Evolutionary conservation across 2,113 vertebrate species (phyloP).

Genomic region (Dascyllus trimaculatus): DNA sequence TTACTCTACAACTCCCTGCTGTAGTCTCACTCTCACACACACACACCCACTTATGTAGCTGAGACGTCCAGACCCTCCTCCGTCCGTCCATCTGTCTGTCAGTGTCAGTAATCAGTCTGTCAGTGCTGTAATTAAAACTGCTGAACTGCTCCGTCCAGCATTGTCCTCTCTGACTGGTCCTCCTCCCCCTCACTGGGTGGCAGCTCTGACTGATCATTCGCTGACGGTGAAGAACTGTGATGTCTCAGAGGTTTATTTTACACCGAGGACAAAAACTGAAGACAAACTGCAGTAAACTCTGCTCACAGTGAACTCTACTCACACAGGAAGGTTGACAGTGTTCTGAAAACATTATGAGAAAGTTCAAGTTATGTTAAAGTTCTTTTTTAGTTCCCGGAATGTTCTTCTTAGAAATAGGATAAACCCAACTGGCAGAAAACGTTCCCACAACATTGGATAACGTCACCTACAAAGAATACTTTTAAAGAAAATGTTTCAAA

Average conservation of each 20-base stretch:
- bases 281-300: no score
- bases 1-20: constrained; percentile 27
- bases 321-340: no score
- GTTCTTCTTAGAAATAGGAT: no score
- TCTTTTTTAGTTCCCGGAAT: no score
- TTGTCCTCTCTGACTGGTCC: constrained; percentile 59
- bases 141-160: constrained; percentile 70
- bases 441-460: no score
- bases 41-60: constrained; percentile 49
- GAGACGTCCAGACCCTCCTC: constrained; percentile 70
- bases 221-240: constrained; percentile 39
- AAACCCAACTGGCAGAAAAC: no score
- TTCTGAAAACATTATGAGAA: no score
- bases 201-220: constrained; percentile 55
- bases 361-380: no score
- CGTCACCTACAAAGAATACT: no score
- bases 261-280: background rate
- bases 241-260: constrained; percentile 42
- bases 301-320: no score
- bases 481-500: no score
- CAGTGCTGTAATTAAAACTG: constrained; percentile 81
- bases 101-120: constrained; percentile 80
- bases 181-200: constrained; percentile 55
- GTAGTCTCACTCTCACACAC: constrained; percentile 27
- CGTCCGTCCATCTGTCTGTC: constrained; percentile 33